Evolutionary conservation across 1,140 invertebrate genomes (phyloP).

Genomic region (Bombus turneri): DNA sequence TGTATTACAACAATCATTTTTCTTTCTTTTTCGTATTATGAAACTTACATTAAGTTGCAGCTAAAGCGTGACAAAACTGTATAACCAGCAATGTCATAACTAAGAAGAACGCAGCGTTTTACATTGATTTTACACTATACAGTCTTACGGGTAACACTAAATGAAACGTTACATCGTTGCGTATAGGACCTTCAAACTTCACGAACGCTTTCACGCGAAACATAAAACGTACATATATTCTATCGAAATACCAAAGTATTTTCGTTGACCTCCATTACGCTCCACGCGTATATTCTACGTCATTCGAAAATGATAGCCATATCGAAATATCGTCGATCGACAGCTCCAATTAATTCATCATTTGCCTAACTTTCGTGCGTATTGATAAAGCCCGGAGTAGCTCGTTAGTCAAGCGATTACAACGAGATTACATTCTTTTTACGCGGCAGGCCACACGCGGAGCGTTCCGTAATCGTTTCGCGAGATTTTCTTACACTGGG

Average conservation of each 20-base stretch:
- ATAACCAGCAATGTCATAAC: background rate
- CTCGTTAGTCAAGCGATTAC: conserved; percentile 34
- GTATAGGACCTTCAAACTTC: background rate
- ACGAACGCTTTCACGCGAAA: background rate
- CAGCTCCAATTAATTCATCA: background rate
- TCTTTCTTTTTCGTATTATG: too few species aligned
- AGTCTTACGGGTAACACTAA: background rate
- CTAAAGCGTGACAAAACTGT: background rate
- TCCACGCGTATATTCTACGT: too few species aligned
- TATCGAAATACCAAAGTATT: too few species aligned
- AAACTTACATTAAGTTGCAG: too few species aligned
- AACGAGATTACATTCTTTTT: conserved; percentile 51
- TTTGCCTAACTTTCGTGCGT: background rate
- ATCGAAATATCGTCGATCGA: too few species aligned
- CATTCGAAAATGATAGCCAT: too few species aligned
- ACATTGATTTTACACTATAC: conserved; percentile 4
- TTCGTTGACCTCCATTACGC: too few species aligned
- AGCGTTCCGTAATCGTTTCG: conserved; percentile 11
- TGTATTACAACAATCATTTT: too few species aligned
- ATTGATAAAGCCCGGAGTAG: background rate
- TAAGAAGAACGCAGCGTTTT: background rate
- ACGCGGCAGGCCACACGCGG: background rate
- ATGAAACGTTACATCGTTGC: background rate
- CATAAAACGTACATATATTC: too few species aligned
- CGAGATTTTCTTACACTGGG: conserved; percentile 44